These are phyloP conservation scores for Capreolus pygargus DNA, from an alignment of 2,113 vertebrate genomes.

Conservation along the genomic window DNA sequence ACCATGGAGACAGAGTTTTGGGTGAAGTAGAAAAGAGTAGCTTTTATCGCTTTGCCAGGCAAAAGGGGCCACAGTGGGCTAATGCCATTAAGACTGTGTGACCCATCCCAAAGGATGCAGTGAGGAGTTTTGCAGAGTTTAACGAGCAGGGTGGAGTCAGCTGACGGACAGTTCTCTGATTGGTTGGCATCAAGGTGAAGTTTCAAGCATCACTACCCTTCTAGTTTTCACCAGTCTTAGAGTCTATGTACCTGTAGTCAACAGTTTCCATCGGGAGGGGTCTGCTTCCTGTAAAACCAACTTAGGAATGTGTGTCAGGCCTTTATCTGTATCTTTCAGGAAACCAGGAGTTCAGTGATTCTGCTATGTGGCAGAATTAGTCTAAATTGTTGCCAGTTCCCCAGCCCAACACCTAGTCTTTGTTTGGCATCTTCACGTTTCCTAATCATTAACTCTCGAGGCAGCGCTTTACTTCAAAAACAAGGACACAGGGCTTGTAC, in stretches of 20 bases:
- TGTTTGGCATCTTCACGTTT: neutral
- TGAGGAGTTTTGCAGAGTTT: neutral
- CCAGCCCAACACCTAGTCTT: neutral
- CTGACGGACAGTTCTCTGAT: neutral
- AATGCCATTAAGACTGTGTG: neutral
- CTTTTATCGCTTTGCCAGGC: neutral
- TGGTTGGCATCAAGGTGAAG: neutral
- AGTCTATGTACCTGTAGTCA: neutral
- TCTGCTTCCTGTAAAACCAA: neutral
- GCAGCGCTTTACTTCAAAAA: neutral
- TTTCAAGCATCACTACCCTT: neutral
- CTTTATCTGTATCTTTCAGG: neutral
- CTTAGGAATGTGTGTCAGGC: neutral
- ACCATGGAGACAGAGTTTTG: neutral
- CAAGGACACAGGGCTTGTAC: neutral
- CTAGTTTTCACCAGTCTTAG: neutral
- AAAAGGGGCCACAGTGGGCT: neutral
- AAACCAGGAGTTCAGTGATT: neutral
- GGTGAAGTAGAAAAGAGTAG: neutral
- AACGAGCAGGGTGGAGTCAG: neutral
- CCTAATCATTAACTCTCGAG: neutral
- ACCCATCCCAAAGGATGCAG: neutral
- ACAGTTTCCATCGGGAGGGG: accelerated
- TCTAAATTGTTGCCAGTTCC: neutral
- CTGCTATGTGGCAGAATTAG: neutral